Evolutionary conservation across 1,140 invertebrate genomes (phyloP), one percentile per base, ranked within the genome.

Genomic region (Heterodera schachtii): DNA sequence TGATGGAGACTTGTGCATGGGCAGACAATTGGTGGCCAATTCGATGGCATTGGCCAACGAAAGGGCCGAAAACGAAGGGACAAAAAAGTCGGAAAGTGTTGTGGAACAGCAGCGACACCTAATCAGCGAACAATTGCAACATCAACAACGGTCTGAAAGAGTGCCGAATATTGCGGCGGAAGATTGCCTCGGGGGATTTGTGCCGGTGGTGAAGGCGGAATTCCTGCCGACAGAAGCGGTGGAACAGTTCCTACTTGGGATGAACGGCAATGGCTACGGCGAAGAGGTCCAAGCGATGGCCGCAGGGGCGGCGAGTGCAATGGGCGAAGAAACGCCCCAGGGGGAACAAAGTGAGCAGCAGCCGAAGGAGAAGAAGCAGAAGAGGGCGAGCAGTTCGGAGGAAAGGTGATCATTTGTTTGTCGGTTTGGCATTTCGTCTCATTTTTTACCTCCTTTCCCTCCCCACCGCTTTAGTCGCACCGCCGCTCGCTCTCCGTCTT

Each of bases 1-100:
- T 31, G 77, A 78, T 49, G 77, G 77, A 2, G 77, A 78, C 47
- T 49, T 78, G 21, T 78, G 77, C 21, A 78, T 78, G 77, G 66
- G 77, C 41, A 71, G 77, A 46, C 77, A 78, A 21, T 21, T 78
- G 13, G 31, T 31, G 31, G 31, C 19, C 77, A 2, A 64, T 44
- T 41, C 64, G 13, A 64, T 78, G 47, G 9, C 64, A 3, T 11
- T 47, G 46, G 60, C 43, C 43, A 60, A 78, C 44, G 76, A 66
- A 16, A 70, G 47, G 41, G 77, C 47, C 21, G 77, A 31, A 11
- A 64, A 21, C 57, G 16, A 6, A 52, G 66, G 47, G 75, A 52
- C 21, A 43, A 8, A 43, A n/a, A 7, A 76, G 7, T 9, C 16
- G 49, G 49, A 41, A 16, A 49, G 31, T 6, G 7, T 1, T 31